Percentiles rank a stretch among this genome's conserved stretches.
phyloP scores from a whole-genome alignment of 2,113 vertebrate genomes.

The Chrysemys picta region DNA sequence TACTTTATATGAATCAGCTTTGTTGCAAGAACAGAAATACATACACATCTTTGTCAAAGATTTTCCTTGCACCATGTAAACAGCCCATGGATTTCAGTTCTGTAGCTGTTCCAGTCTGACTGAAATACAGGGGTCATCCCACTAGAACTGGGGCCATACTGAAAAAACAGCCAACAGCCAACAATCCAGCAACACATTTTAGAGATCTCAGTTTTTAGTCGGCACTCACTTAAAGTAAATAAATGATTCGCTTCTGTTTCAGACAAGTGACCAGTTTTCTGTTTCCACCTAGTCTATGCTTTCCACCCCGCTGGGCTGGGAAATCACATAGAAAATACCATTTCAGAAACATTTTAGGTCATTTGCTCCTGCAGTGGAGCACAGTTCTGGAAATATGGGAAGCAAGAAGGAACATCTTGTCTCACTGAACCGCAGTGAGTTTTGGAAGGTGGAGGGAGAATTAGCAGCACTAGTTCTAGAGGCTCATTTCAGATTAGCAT shows the following conservation, averaged over 20 bases:
- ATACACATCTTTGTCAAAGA: no score
- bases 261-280: conserved; percentile 41
- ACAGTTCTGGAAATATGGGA: background rate
- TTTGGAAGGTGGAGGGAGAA: background rate
- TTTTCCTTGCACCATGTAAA: no score
- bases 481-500: conserved; percentile 43
- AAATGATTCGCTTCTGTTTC: background rate
- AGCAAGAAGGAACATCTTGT: background rate
- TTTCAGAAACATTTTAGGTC: conserved; percentile 57
- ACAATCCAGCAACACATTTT: no score
- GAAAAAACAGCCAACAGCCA: no score
- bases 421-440: conserved; percentile 9
- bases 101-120: no score
- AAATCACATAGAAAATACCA: conserved; percentile 65
- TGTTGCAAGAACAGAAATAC: no score
- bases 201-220: no score
- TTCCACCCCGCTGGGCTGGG: background rate
- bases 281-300: conserved; percentile 34
- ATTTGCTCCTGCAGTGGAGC: conserved; percentile 57
- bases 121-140: no score
- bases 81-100: no score
- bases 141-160: no score
- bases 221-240: no score
- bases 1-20: no score
- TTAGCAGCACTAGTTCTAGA: conserved; percentile 13